Evolutionary conservation across 2,113 vertebrate species (phyloP).

Genomic region (Herpetotheres cachinnans): DNA sequence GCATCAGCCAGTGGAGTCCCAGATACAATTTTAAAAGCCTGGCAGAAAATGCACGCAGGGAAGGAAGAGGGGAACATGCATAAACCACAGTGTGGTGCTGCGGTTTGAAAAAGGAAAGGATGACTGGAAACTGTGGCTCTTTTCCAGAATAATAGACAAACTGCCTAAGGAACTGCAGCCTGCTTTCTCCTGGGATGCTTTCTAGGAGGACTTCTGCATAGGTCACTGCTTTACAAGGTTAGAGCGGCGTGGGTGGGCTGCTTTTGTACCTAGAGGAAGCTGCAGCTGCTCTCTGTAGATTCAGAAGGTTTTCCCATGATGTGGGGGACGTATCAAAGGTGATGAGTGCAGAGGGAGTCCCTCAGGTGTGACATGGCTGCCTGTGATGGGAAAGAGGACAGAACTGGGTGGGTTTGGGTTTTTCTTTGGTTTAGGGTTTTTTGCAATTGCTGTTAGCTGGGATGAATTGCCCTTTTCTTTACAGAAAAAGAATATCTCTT

Average conservation of each 20-base stretch:
- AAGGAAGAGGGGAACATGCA: neutral
- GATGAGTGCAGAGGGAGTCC: neutral
- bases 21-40: neutral
- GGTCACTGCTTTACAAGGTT: neutral
- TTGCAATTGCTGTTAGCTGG: neutral
- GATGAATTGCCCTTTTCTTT: neutral
- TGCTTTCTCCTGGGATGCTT: neutral
- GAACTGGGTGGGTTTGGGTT: neutral
- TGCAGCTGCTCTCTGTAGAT: neutral
- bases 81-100: neutral
- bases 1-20: neutral
- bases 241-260: accelerated
- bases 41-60: neutral
- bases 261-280: neutral
- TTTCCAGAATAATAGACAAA: neutral
- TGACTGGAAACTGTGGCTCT: neutral
- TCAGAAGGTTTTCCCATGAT: neutral
- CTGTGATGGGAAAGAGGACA: neutral
- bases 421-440: neutral
- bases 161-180: neutral
- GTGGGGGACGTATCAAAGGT: neutral
- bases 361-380: neutral
- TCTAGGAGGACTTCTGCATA: neutral
- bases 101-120: neutral
- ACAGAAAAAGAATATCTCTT: neutral